These are phyloP conservation scores for Notolepis coatsorum DNA, from an alignment of 2,797 vertebrate genomes.

Conservation along the genomic window DNA sequence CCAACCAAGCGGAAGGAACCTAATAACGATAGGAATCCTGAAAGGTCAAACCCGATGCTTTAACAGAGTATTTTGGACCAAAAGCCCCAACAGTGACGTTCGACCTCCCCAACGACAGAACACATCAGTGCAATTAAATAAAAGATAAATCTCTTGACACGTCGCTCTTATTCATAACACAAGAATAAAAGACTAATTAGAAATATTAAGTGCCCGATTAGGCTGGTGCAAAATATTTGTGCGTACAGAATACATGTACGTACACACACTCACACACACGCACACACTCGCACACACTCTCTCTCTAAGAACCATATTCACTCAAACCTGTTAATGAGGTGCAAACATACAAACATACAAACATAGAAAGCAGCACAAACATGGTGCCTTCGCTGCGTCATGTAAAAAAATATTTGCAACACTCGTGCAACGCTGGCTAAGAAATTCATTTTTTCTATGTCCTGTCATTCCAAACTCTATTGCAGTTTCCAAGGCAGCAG, in stretches of 20 bases:
- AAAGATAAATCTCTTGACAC: constrained; percentile 6
- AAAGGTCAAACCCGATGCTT: background rate
- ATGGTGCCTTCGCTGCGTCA: constrained; percentile 36
- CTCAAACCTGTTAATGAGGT: constrained; percentile 1
- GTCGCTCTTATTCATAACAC: constrained; percentile 14
- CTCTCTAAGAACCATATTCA: background rate
- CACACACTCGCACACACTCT: background rate
- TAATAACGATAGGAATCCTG: background rate
- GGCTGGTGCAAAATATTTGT: constrained; percentile 58
- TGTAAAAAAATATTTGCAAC: constrained; percentile 31
- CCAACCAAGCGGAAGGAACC: background rate
- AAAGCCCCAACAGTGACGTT: constrained; percentile 10
- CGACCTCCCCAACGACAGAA: background rate
- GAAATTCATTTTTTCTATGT: constrained; percentile 7
- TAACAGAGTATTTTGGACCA: background rate
- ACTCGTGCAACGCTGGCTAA: constrained; percentile 34
- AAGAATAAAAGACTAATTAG: constrained; percentile 15
- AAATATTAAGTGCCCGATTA: constrained; percentile 59
- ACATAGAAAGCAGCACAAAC: constrained; percentile 31
- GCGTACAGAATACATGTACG: constrained; percentile 36
- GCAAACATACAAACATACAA: constrained; percentile 6
- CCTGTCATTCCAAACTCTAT: constrained; percentile 12
- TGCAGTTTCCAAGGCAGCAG: constrained; percentile 15
- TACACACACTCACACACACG: background rate
- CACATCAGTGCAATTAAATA: constrained; percentile 69